phyloP scores from a whole-genome alignment of 2,113 vertebrate genomes.

The Calidris pugnax region DNA sequence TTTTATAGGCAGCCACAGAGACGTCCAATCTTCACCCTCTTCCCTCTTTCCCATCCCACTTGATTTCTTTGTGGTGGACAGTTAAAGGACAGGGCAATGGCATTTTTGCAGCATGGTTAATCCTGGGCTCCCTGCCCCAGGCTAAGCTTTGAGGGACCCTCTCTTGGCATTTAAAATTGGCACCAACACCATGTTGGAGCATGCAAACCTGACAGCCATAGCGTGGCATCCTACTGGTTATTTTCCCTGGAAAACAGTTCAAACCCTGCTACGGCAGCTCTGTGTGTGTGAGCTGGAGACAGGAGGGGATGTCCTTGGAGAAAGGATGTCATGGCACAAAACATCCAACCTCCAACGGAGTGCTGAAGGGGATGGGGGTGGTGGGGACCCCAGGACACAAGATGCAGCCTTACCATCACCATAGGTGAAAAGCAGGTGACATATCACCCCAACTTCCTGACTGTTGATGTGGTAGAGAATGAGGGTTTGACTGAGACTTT shows the following conservation, averaged over 20 bases:
- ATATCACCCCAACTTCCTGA: background rate
- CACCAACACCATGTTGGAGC: background rate
- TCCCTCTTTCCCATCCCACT: background rate
- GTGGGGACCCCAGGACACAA: background rate
- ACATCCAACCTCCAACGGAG: accelerated
- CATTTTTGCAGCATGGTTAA: background rate
- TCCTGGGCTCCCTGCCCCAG: background rate
- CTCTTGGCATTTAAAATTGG: background rate
- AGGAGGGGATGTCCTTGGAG: accelerated
- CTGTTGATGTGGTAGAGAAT: background rate
- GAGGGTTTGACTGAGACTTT: background rate
- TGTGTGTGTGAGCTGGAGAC: background rate
- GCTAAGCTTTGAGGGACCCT: background rate
- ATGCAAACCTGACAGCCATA: background rate
- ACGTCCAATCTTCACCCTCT: background rate
- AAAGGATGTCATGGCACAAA: background rate
- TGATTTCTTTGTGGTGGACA: background rate
- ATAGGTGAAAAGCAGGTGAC: background rate
- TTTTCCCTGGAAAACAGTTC: background rate
- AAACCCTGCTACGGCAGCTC: background rate
- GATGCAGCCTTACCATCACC: background rate
- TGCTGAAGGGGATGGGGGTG: background rate
- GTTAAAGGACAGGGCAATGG: background rate
- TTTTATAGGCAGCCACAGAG: background rate
- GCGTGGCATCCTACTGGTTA: accelerated